Conservation (phyloP, 1,140 invertebrate genomes). For the Micrasema minimum region DNA sequence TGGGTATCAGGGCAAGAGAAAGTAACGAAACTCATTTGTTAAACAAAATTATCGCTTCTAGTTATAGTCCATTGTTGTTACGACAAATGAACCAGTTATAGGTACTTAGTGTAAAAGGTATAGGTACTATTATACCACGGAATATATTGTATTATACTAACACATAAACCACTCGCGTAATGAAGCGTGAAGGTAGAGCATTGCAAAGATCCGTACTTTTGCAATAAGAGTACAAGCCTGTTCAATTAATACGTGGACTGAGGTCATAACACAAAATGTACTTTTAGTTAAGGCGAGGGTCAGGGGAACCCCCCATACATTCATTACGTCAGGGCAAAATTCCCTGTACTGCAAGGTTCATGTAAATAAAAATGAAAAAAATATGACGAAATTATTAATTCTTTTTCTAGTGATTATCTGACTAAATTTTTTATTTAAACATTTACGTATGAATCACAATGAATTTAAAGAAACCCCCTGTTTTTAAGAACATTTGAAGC, state of each 20-base stretch:
- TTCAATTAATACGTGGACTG: too few relatives aligned
- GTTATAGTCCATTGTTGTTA: slow-evolving; percentile 25
- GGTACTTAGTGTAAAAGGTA: too few relatives aligned
- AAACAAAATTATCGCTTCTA: slow-evolving; percentile 16
- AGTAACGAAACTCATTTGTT: slow-evolving; percentile 21
- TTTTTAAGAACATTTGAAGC: too few relatives aligned
- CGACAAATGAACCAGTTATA: slow-evolving; percentile 23
- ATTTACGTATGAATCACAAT: too few relatives aligned
- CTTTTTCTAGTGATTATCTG: too few relatives aligned
- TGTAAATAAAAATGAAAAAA: too few relatives aligned
- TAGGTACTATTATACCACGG: neutral
- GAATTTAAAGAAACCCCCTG: too few relatives aligned
- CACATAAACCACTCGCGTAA: neutral
- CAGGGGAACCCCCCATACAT: too few relatives aligned
- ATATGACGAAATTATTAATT: too few relatives aligned
- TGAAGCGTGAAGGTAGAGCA: neutral
- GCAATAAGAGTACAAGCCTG: neutral
- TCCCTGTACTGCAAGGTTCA: too few relatives aligned
- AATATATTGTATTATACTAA: neutral
- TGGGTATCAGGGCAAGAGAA: slow-evolving; percentile 22
- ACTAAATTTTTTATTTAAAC: too few relatives aligned
- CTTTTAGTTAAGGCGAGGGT: neutral
- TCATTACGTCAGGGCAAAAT: too few relatives aligned
- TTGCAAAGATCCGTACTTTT: neutral
- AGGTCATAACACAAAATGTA: neutral